A percentile compares a stretch with the other conserved stretches of the same genome.
Conservation (phyloP, 2,113 vertebrate genomes). For the Tichodroma muraria region DNA sequence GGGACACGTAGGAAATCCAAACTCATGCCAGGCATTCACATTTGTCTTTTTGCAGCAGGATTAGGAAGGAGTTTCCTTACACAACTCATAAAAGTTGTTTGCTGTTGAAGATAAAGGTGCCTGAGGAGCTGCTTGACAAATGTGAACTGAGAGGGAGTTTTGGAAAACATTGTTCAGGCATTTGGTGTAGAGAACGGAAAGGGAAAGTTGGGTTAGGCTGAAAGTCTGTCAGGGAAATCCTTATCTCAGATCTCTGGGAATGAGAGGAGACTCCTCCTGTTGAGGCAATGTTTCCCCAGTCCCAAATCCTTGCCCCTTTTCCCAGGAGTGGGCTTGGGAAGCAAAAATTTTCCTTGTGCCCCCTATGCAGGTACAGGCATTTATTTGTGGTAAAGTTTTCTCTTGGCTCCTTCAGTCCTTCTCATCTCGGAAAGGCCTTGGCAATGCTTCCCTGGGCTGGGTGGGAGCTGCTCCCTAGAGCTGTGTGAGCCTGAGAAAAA, state of each 20-base stretch:
- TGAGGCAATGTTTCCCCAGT: accelerated
- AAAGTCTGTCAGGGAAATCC: accelerated
- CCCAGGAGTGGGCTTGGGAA: neutral
- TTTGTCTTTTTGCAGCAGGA: neutral
- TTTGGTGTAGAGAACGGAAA: neutral
- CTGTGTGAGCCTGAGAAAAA: accelerated
- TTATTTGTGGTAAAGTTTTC: neutral
- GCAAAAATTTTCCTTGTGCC: accelerated
- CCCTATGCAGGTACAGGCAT: accelerated
- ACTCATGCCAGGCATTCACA: accelerated
- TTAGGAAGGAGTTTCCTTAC: neutral
- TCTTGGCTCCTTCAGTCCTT: too few relatives aligned
- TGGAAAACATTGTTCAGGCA: neutral
- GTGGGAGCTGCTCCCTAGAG: accelerated
- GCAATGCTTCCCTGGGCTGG: accelerated
- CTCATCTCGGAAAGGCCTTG: accelerated
- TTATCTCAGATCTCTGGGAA: accelerated
- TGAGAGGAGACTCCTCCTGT: accelerated
- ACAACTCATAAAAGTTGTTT: neutral
- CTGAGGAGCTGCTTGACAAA: neutral
- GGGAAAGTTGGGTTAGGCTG: accelerated
- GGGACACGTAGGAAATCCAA: accelerated
- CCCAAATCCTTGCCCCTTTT: neutral
- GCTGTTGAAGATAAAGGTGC: neutral
- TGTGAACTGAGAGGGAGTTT: accelerated